Base-by-base conservation (phyloP, 2,888 invertebrate species). In the Hipparchia semele region DNA sequence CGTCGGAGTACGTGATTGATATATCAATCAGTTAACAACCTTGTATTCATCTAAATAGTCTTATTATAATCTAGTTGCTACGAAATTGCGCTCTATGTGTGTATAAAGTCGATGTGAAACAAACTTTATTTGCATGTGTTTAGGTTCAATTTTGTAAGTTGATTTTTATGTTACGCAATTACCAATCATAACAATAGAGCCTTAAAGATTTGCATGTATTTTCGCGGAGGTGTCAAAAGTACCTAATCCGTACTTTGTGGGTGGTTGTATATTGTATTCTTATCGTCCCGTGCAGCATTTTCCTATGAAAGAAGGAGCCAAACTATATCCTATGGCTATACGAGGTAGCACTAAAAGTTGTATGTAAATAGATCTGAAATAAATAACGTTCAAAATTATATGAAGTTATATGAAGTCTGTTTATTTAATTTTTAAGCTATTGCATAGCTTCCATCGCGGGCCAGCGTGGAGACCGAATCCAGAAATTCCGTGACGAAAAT, bases 1-100 rank as follows among this genome's bases (percentile, higher is more conserved):
- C 74, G 68, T 73, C 73, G 75, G 73, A 59, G 61, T 71, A 80
- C 81, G 81, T 81, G 82, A 79, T 77, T 75, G 75, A 80, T 79
- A 78, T 82, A 78, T 79, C 76, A 82, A 81, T 73, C 49, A 70
- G 68, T 59, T 51, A 68, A 68, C 59, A 59, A 46, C 13, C 72
- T 56, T 75, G 65, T 61, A 45, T 72, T 76, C 79, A 79, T 79
- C 67, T 75, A 78, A 79, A 80, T 79, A 72, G 77, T 68, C 69
- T 74, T 74, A 77, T 80, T 72, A 72, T 76, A 76, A 76, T 74
- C 73, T 58, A 49, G 23, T 58, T 68, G 10, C 58, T 68, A 68
- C 13, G 53, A 58, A 6, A 13, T 56, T 54, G 39, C 8, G 12
- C 39, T 54, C 13, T 33, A 66, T 33, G 12, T n/a, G 12, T 54